A percentile compares a stretch with the other conserved stretches of the same genome.
These are phyloP conservation scores for Ochlodes sylvanus DNA, from an alignment of 2,888 invertebrate genomes.

Conservation along the genomic window DNA sequence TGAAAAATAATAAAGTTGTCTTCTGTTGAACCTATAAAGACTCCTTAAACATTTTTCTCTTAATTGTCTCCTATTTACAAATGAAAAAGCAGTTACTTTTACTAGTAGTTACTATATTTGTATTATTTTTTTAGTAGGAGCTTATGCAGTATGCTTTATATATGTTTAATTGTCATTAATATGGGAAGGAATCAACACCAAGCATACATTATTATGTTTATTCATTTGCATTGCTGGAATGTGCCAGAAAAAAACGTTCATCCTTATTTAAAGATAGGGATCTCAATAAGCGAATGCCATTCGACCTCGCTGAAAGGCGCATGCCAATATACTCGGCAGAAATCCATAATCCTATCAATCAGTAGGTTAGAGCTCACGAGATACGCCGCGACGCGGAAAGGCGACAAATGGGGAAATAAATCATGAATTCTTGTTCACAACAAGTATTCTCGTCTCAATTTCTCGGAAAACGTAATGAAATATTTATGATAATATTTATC, in stretches of 20 bases:
- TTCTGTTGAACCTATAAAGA: no score
- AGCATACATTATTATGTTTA: no score
- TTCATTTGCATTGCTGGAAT: neutral
- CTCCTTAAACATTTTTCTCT: no score
- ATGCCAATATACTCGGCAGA: slow-evolving; percentile 23
- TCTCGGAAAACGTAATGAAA: neutral
- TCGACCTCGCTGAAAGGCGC: slow-evolving; percentile 20
- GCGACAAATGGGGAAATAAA: slow-evolving; percentile 20
- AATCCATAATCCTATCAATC: slow-evolving; percentile 30
- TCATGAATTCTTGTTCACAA: slow-evolving; percentile 7
- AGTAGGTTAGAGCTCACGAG: slow-evolving; percentile 1
- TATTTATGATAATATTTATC: neutral
- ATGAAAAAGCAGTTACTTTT: no score
- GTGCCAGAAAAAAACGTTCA: neutral
- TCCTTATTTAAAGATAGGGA: slow-evolving; percentile 20
- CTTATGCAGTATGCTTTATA: no score
- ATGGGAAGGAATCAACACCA: neutral
- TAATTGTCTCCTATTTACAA: no score
- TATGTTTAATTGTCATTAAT: no score
- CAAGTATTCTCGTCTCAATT: slow-evolving; percentile 1
- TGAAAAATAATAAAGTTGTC: no score
- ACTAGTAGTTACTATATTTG: no score
- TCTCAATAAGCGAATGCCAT: slow-evolving; percentile 26
- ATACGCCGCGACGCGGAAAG: slow-evolving; percentile 11
- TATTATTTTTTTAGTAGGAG: no score